Percentiles rank a stretch among this genome's conserved stretches.
phyloP scores from a whole-genome alignment of 2,113 vertebrate genomes.

The Lipophrys pholis region DNA sequence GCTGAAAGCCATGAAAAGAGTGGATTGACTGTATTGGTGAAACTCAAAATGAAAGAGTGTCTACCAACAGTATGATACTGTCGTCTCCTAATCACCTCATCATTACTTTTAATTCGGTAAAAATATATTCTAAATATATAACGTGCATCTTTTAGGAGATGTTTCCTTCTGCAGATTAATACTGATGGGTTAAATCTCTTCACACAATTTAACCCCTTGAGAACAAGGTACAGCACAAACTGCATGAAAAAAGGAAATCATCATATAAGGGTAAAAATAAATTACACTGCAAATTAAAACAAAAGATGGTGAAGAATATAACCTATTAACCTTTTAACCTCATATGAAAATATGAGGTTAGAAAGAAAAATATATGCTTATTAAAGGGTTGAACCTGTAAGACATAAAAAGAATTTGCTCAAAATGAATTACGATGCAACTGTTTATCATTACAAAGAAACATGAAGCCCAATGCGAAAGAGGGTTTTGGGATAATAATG shows the following conservation, averaged over 20 bases:
- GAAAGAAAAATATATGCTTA: no score
- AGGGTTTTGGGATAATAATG: neutral
- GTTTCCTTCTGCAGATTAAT: constrained; percentile 5
- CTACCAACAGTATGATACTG: neutral
- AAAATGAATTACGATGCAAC: neutral
- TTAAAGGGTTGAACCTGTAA: no score
- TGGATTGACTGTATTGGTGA: neutral
- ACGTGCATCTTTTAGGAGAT: constrained; percentile 2
- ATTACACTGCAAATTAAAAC: no score
- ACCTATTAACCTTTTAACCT: no score
- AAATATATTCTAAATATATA: neutral
- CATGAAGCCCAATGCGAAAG: neutral
- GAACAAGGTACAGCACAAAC: no score
- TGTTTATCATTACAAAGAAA: neutral
- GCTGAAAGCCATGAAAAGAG: neutral
- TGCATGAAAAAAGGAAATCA: no score
- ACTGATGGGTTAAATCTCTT: neutral
- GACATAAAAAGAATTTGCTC: neutral
- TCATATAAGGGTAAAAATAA: no score
- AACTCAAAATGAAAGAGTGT: neutral
- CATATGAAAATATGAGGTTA: no score
- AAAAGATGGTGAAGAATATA: no score
- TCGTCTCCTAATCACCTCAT: neutral
- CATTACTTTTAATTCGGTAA: neutral
- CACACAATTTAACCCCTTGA: no score